Percentiles rank a stretch among this genome's conserved stretches.
These are phyloP conservation scores for Anniella stebbinsi DNA, from an alignment of 2,797 vertebrate species.

Conservation along the genomic window DNA sequence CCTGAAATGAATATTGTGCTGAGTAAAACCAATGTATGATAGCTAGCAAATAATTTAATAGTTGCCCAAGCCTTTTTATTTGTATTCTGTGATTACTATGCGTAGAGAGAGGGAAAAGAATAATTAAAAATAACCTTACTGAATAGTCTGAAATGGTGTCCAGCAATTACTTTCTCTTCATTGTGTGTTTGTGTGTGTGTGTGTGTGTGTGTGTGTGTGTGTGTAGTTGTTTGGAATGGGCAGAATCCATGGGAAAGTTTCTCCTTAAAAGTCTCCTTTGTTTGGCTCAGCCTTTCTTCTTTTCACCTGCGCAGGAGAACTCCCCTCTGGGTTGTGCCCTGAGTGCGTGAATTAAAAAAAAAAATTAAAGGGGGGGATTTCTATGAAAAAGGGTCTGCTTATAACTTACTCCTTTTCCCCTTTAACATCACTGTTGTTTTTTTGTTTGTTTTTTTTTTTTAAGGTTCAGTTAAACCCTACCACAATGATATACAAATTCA, in stretches of 20 bases:
- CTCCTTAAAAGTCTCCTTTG: too few relatives aligned
- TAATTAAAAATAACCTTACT: constrained; percentile 51
- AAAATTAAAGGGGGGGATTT: neutral
- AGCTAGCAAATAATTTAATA: constrained; percentile 73
- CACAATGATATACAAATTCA: neutral
- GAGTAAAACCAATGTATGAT: constrained; percentile 62
- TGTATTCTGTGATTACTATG: constrained; percentile 66
- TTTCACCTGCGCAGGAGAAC: neutral
- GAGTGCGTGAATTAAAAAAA: neutral
- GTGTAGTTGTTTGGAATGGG: too few relatives aligned
- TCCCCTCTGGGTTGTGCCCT: neutral
- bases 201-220: neutral
- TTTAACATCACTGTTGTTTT: rapidly evolving
- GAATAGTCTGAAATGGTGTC: rapidly evolving
- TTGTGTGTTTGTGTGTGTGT: neutral
- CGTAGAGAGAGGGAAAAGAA: constrained; percentile 58
- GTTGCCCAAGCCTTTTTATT: constrained; percentile 51
- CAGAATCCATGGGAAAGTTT: too few relatives aligned
- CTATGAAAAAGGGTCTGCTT: rapidly evolving
- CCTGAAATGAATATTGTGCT: constrained; percentile 70
- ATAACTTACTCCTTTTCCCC: neutral
- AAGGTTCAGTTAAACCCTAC: neutral
- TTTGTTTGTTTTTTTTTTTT: too few relatives aligned
- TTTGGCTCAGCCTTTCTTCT: neutral
- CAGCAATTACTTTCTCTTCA: neutral